phyloP scores from a whole-genome alignment of 2,888 invertebrate genomes.

The Dasypogon diadema region DNA sequence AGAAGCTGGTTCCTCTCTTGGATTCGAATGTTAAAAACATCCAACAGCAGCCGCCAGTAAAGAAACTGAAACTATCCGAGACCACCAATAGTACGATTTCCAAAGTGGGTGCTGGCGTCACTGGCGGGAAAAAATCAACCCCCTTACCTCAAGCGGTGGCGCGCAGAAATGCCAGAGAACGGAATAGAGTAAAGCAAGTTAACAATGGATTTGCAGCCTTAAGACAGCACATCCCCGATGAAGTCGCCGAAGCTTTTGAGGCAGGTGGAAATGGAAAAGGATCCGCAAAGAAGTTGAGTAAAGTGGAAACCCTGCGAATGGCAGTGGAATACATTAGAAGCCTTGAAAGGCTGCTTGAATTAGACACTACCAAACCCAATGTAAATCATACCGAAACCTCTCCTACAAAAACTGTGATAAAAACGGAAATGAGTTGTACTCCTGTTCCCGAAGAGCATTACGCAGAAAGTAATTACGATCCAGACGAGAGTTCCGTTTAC shows the following conservation, averaged over 20 bases:
- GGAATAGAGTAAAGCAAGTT: constrained; percentile 92
- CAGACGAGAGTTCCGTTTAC: constrained; percentile 51
- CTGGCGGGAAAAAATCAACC: constrained; percentile 66
- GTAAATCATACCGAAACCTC: constrained; percentile 31
- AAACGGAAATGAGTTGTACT: constrained; percentile 59
- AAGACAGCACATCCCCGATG: constrained; percentile 87
- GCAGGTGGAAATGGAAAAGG: constrained; percentile 73
- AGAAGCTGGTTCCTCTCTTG: constrained; percentile 52
- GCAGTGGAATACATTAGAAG: constrained; percentile 91
- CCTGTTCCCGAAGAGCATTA: constrained; percentile 17
- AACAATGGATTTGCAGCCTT: constrained; percentile 92
- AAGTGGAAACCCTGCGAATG: constrained; percentile 90
- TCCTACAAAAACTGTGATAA: constrained; percentile 62
- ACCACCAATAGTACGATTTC: neutral
- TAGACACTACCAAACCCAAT: constrained; percentile 68
- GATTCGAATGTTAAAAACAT: constrained; percentile 51
- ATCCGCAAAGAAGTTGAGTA: constrained; percentile 83
- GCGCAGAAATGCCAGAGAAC: constrained; percentile 89
- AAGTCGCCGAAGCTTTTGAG: constrained; percentile 79
- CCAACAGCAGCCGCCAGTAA: constrained; percentile 15
- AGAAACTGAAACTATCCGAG: neutral
- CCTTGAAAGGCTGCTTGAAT: constrained; percentile 80
- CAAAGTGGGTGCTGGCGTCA: constrained; percentile 57
- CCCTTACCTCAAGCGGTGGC: constrained; percentile 87
- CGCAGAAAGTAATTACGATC: constrained; percentile 50